These are phyloP conservation scores for Accipiter cooperii DNA, from an alignment of 2,113 vertebrate species.

Conservation along the genomic window DNA sequence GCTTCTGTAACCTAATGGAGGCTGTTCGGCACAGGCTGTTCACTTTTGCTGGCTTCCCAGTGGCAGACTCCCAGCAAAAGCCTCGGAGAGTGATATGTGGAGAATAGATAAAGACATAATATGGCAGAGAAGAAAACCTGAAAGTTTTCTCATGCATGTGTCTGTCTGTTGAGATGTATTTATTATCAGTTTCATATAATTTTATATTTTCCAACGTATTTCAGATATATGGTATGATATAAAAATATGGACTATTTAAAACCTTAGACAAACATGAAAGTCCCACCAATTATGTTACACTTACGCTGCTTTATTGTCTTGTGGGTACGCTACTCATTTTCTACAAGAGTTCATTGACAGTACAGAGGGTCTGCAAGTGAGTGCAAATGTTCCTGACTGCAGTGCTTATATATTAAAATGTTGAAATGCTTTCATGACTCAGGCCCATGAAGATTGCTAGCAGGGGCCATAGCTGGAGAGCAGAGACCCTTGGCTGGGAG, in stretches of 20 bases:
- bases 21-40: background rate
- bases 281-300: background rate
- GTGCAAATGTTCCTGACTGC: background rate
- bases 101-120: constrained; percentile 17
- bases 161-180: constrained; percentile 32
- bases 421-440: background rate
- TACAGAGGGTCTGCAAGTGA: background rate
- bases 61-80: constrained; percentile 14
- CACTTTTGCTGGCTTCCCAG: background rate
- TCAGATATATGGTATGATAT: background rate
- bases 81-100: background rate
- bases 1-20: background rate
- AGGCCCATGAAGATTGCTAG: background rate
- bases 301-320: background rate
- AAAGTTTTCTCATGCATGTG: background rate
- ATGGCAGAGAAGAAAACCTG: constrained; percentile 3
- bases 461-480: background rate
- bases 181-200: constrained; percentile 49
- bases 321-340: background rate
- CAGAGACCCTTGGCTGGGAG: background rate
- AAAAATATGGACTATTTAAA: constrained; percentile 6
- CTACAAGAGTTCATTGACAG: background rate
- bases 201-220: constrained; percentile 45
- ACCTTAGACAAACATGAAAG: background rate
- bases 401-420: background rate